Evolutionary conservation across 2,113 vertebrate species (phyloP).

Genomic region (Cnemophilus loriae): DNA sequence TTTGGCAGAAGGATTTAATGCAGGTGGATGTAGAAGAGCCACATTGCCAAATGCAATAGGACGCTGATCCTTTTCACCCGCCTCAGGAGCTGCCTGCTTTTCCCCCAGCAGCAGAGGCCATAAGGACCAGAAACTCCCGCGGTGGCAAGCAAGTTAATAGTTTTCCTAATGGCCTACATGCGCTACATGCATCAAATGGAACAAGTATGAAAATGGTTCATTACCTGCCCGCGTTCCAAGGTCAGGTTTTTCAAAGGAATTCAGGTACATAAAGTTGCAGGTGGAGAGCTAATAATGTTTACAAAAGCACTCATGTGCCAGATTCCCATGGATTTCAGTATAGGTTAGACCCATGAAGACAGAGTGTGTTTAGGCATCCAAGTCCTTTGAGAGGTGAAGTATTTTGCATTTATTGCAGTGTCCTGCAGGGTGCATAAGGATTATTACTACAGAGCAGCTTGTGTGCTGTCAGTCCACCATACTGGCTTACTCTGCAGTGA

Average conservation of each 20-base stretch:
- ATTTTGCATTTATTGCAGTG: conserved; percentile 47
- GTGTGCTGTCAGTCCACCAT: not conserved
- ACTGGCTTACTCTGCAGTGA: not conserved
- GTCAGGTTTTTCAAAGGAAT: conserved; percentile 35
- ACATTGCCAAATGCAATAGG: conserved; percentile 7
- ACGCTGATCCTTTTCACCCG: not conserved
- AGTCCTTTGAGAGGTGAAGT: conserved; percentile 25
- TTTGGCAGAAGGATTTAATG: conserved; percentile 33
- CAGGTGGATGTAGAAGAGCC: conserved; percentile 29
- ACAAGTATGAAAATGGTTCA: conserved; percentile 24
- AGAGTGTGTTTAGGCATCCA: conserved; percentile 10
- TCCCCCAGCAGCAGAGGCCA: conserved; percentile 6
- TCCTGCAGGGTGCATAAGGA: conserved; percentile 45
- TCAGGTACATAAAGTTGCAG: conserved; percentile 42
- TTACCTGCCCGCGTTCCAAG: conserved; percentile 18
- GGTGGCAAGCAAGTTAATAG: not conserved
- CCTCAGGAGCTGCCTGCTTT: not conserved
- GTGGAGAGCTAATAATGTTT: conserved; percentile 27
- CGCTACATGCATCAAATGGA: conserved; percentile 11
- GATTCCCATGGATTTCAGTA: conserved; percentile 46
- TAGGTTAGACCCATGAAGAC: not conserved
- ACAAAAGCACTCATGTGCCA: not conserved
- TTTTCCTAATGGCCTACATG: conserved; percentile 10
- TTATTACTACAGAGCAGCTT: conserved; percentile 3
- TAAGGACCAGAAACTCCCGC: not conserved